These are phyloP conservation scores for Ctenochaetus hawaiiensis DNA, from an alignment of 2,797 vertebrate genomes.

Conservation along the genomic window DNA sequence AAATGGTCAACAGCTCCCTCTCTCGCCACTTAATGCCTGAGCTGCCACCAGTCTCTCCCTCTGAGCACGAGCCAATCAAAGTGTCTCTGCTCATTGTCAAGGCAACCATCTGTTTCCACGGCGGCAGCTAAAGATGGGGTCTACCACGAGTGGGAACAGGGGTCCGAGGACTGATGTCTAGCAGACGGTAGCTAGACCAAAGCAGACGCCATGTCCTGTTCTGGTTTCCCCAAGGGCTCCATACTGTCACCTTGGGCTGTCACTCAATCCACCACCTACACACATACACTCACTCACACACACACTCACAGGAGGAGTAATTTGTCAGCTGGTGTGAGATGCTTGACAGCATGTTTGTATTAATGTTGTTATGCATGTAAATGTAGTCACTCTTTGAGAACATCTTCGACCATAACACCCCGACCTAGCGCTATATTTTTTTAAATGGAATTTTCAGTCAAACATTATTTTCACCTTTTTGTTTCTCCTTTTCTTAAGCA, in stretches of 20 bases:
- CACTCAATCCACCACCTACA: constrained; percentile 65
- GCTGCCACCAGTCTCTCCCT: constrained; percentile 34
- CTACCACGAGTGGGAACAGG: constrained; percentile 67
- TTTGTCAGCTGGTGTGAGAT: constrained; percentile 62
- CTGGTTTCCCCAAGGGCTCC: constrained; percentile 63
- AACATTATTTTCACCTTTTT: background rate
- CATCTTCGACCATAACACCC: constrained; percentile 19
- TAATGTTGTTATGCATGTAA: constrained; percentile 14
- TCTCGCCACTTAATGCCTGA: constrained; percentile 29
- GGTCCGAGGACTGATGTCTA: constrained; percentile 69
- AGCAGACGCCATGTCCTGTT: constrained; percentile 76
- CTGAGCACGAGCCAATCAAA: constrained; percentile 36
- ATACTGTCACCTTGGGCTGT: constrained; percentile 69
- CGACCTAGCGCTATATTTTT: background rate
- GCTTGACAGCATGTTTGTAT: constrained; percentile 56
- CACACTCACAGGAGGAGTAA: constrained; percentile 24
- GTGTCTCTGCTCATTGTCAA: constrained; percentile 66
- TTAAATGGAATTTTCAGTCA: background rate
- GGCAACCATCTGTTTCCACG: constrained; percentile 78
- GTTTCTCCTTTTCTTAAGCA: constrained; percentile 24
- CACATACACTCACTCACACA: constrained; percentile 17
- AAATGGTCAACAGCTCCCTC: constrained; percentile 37
- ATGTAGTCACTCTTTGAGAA: constrained; percentile 18
- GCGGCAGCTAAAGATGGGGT: constrained; percentile 61
- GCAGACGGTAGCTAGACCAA: constrained; percentile 76